Evolutionary conservation across 2,888 invertebrate genomes (phyloP), one percentile per base, ranked within the genome.

Genomic region (Syritta pipiens): DNA sequence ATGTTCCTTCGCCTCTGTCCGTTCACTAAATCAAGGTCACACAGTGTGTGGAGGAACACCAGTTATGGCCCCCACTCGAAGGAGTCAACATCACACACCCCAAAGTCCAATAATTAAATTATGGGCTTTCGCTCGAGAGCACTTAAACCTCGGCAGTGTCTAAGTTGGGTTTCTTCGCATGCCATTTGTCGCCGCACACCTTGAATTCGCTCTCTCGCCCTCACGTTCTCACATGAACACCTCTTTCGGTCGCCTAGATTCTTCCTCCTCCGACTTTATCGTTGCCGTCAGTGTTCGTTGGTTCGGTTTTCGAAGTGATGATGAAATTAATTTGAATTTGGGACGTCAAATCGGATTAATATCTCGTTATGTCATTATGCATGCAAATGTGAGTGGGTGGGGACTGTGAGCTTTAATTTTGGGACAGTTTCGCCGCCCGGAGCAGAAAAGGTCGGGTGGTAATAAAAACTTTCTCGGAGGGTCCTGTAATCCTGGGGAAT

Each of bases 21-120:
- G n/a, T n/a, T n/a, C 40, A 55, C 37, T 67, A 67, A 71, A 67
- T 72, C 77, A 77, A 77, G 77, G 77, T 72, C 72, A 46, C 37
- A 26, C 2, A 49, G 37, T 48, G 12, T 28, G n/a, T n/a, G n/a
- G n/a, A n/a, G 12, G 59, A 57, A 63, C 35, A 49, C 26, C 28
- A n/a, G 48, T 42, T 48, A 4, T 42, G 62, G 53, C 30, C 12
- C 63, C 26, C 71, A 63, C 49, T 51, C 53, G 46, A 59, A 57
- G 26, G 65, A 37, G 51, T 46, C 59, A 49, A 59, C 37, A 19
- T 9, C 30, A 37, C 32, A 32, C 49, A 63, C 46, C 44, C 40
- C 48, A 40, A 63, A 51, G 65, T 77, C 51, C 30, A 71, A 77
- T 77, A 60, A 77, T 77, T 77, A 32, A 77, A 77, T 77, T 77